Base-by-base conservation (phyloP, 2,888 invertebrate genomes). In the Limnephilus lunatus region DNA sequence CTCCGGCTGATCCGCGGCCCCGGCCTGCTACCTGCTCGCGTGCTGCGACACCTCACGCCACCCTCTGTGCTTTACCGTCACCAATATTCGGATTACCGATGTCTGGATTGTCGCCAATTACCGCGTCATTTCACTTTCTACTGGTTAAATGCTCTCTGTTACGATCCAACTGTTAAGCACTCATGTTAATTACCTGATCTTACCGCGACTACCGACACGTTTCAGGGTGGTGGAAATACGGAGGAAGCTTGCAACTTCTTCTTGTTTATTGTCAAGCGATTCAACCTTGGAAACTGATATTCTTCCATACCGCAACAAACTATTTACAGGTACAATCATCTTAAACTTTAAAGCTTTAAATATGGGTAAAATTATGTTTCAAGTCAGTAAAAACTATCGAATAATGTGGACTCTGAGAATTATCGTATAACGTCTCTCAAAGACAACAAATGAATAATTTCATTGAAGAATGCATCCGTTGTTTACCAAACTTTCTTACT, bases 61-160 rank as follows among this genome's bases (percentile, higher is more conserved):
- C 85, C 85, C n/a, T 44, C 11, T 48, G 44, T 86, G 85, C 48
- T n/a, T 39, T 30, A 39, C 83, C n/a, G 85, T 30, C 39, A 44
- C 35, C 87, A 30, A 87, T 32, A 68, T 87, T 68, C 87, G 87
- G 87, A 87, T 53, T 30, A 68, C 35, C 4, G 32, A 31, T 85
- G 31, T 15, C 30, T 19, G 15, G 82, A 15, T 44, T 39, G 85
- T 44, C 48, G 30, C 39, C 32, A 83, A 83, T 83, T 19, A 83
- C 25, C 35, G 83, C 83, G 14, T 68, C 68, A 53, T 32, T 87
- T 53, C 87, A 87, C 87, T 87, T 87, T 87, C 87, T 87, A 87
- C 15, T 44, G 44, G 85, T 0, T 86, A 86, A 86, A 86, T 86
- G 85, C 35, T 86, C 85, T 48, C 30, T 86, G 39, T 86, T 86